phyloP scores from a whole-genome alignment of 2,113 vertebrate genomes.

The Cathartes aura region DNA sequence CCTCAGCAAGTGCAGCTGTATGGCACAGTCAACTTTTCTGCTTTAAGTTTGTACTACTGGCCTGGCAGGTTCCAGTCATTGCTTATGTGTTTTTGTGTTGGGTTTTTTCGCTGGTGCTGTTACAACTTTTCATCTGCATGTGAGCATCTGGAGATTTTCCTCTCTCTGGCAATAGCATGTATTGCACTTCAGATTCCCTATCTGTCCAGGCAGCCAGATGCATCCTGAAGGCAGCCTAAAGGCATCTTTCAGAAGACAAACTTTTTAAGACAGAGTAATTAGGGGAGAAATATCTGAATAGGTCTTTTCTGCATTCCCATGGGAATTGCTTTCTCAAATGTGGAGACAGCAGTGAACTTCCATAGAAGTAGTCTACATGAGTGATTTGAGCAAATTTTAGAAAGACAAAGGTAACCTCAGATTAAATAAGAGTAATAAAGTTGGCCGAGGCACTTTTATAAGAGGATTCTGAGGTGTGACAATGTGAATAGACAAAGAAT shows the following conservation, averaged over 20 bases:
- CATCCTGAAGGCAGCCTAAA: neutral
- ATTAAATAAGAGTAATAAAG: neutral
- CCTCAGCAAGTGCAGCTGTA: neutral
- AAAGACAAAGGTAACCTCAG: neutral
- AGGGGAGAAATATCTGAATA: neutral
- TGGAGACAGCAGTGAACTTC: neutral
- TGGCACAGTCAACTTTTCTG: neutral
- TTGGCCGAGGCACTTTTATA: neutral
- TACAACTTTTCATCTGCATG: neutral
- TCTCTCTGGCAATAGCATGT: neutral
- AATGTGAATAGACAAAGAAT: neutral
- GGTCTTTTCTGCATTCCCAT: neutral
- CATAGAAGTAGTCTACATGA: neutral
- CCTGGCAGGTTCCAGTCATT: neutral
- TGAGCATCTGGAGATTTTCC: neutral
- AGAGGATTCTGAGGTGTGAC: neutral
- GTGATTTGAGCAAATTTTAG: neutral
- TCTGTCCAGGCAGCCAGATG: neutral
- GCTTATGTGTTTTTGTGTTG: neutral
- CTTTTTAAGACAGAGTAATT: neutral
- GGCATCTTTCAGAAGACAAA: neutral
- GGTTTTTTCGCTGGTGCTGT: neutral
- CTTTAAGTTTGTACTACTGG: neutral
- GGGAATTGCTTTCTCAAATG: neutral
- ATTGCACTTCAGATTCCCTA: neutral